Conservation (phyloP, 92 coral and sea anemone species). For the Heteractis magnifica region DNA sequence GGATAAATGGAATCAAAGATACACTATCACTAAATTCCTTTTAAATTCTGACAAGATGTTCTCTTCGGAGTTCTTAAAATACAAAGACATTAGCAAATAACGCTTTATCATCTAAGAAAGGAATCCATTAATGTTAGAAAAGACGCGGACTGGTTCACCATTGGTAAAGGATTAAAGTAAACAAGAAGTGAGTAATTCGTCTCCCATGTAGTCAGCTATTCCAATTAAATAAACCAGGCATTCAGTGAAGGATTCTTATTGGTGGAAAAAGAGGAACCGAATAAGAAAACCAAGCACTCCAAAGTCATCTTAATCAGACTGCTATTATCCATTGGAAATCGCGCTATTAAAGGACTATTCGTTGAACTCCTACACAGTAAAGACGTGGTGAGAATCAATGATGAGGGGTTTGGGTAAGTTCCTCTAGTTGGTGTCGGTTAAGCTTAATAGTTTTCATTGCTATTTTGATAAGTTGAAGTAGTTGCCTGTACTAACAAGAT, state of each 20-base stretch:
- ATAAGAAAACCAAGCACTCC: neutral
- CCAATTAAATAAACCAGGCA: neutral
- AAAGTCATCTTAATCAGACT: neutral
- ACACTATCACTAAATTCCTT: neutral
- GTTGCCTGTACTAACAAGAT: no score
- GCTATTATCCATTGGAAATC: neutral
- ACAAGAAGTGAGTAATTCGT: neutral
- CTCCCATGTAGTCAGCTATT: neutral
- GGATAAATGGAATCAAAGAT: neutral
- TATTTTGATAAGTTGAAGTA: no score
- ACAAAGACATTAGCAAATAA: slow-evolving; percentile 5
- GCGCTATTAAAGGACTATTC: neutral
- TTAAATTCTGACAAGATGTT: neutral
- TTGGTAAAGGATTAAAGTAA: neutral
- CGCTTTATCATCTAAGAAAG: neutral
- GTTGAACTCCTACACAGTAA: neutral
- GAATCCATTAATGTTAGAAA: neutral
- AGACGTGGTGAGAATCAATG: no score
- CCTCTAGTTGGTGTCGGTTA: no score
- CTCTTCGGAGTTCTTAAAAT: slow-evolving; percentile 2
- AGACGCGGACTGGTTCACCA: neutral
- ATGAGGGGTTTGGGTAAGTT: no score
- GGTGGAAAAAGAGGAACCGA: neutral
- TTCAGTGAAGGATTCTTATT: neutral
- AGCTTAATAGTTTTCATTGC: no score